These are phyloP conservation scores for Poecilus cupreus DNA, from an alignment of 2,888 invertebrate genomes.

Conservation along the genomic window DNA sequence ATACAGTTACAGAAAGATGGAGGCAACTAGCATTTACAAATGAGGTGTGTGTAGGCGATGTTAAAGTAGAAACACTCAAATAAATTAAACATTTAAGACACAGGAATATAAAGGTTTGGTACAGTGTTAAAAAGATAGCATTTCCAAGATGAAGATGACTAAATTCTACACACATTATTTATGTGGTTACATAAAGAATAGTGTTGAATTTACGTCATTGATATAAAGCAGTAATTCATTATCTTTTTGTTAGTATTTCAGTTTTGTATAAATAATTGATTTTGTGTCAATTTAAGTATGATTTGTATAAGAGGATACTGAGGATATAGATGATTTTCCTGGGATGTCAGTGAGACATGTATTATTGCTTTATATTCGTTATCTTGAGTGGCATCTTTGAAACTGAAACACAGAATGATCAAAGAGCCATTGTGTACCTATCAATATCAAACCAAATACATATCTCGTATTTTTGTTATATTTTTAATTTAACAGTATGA, in stretches of 20 bases:
- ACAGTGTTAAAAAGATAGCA: slow-evolving; percentile 2
- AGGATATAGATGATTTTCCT: neutral
- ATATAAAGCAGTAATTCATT: neutral
- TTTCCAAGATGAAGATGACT: neutral
- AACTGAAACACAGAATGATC: neutral
- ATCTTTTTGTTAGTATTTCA: neutral
- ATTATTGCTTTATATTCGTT: no score
- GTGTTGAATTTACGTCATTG: no score
- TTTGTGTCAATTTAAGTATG: neutral
- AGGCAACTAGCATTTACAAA: slow-evolving; percentile 21
- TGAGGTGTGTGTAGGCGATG: slow-evolving; percentile 45
- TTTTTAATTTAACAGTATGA: no score
- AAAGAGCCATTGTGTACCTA: no score
- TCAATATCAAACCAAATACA: no score
- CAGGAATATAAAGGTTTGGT: neutral
- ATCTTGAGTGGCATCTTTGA: neutral
- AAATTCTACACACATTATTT: no score
- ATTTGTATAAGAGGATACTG: neutral
- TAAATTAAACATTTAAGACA: slow-evolving; percentile 24
- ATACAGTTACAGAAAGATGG: slow-evolving; percentile 14
- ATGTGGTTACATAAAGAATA: no score
- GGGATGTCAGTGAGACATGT: neutral
- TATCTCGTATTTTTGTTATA: no score
- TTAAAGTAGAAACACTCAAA: slow-evolving; percentile 12
- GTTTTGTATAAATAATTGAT: neutral